Conservation (phyloP, 2,113 vertebrate species). For the Macroglossus sobrinus region DNA sequence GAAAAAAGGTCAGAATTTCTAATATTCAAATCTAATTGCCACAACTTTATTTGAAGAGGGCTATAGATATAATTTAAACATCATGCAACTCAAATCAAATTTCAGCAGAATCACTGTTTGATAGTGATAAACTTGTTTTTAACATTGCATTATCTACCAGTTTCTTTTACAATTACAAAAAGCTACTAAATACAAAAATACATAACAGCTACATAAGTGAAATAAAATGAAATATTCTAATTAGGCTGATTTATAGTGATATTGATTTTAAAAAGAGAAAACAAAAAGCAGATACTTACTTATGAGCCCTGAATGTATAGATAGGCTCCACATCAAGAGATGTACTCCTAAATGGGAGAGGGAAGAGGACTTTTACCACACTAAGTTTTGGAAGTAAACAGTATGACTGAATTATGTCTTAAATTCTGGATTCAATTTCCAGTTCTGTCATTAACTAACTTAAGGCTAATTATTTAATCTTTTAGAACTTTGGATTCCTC, state of each 20-base stretch:
- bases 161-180: slow-evolving; percentile 32
- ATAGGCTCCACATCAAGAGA: slow-evolving; percentile 98
- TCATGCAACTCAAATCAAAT: slow-evolving; percentile 39
- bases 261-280: slow-evolving; percentile 34
- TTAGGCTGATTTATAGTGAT: not conserved
- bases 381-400: not conserved
- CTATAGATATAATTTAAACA: not conserved
- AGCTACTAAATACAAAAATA: not conserved
- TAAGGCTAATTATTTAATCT: slow-evolving; percentile 35
- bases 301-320: slow-evolving; percentile 99
- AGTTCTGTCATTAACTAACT: slow-evolving; percentile 15
- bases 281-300: slow-evolving; percentile 82
- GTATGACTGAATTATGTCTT: not conserved
- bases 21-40: not conserved
- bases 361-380: slow-evolving; percentile 21
- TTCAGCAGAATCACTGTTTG: not conserved
- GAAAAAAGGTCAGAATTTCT: not conserved
- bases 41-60: not conserved
- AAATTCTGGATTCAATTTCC: slow-evolving; percentile 43
- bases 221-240: slow-evolving; percentile 17
- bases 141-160: not conserved
- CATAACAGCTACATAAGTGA: not conserved
- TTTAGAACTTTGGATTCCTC: not conserved
- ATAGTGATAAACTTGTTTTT: not conserved
- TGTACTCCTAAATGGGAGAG: slow-evolving; percentile 88